Evolutionary conservation across 1,140 invertebrate genomes (phyloP), one percentile per base, ranked within the genome.

Genomic region (Drosophila lowei): DNA sequence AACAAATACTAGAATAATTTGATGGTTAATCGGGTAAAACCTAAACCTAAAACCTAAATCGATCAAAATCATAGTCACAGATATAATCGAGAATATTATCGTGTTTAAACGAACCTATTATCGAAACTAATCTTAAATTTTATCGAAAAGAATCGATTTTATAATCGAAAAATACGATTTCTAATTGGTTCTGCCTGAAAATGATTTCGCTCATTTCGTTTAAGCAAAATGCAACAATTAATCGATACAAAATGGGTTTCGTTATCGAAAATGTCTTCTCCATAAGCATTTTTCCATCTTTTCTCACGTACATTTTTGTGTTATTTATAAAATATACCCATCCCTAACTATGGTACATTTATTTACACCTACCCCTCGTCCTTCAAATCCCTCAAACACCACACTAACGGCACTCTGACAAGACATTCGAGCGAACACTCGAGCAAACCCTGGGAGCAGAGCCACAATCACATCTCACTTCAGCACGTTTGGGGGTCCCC

Each of bases 351-450:
- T 21, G 49, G 49, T 59, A 16, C 4, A 34, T 34, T 38, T 38
- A 38, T 38, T 38, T 38, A 13, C 34, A 42, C 11, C 21, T 18
- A n/a, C 30, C 21, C 30, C 25, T 30, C 16, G 54, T 38, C 2
- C 34, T 5, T 38, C 1, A 38, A 38, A 38, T 13, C 47, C 47
- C 16, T 15, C 6, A 41, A 16, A 41, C 30, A 6, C 28, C 21
- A 13, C 6, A 15, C 25, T 50, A 23, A 68, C 46, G 58, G 61
- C 78, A 79, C 77, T 65, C 68, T 81, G 73, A 73, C 63, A 77
- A 55, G 65, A 62, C 63, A 66, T 25, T n/a, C 34, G 34, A 38
- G 34, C 11, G 66, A 53, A 25, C 23, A 25, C 5, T 25, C 23
- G 54, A 56, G 55, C 54, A 56, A 56, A 59, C 70, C 44, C 42